Evolutionary conservation across 2,113 vertebrate species (phyloP).

Genomic region (Forbesichthys papilliferus): DNA sequence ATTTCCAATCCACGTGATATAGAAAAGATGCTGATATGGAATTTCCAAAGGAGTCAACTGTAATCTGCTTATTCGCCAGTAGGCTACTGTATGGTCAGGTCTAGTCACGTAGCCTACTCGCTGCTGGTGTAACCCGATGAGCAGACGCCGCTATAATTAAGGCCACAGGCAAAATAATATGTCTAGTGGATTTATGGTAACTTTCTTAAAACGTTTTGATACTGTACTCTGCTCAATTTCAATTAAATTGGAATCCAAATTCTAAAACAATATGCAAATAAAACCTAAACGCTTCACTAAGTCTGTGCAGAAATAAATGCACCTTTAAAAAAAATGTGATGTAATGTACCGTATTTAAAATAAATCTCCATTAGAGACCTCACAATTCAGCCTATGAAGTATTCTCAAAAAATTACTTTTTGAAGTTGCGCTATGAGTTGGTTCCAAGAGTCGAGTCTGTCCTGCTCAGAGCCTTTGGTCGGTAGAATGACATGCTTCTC

Average conservation of each 20-base stretch:
- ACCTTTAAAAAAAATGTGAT: no score
- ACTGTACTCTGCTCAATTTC: not conserved
- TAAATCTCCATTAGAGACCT: no score
- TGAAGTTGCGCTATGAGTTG: slow-evolving; percentile 15
- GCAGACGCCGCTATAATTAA: slow-evolving; percentile 40
- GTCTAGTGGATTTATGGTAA: not conserved
- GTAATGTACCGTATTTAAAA: no score
- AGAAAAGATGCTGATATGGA: slow-evolving; percentile 39
- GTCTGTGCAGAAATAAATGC: not conserved
- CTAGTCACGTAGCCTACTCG: slow-evolving; percentile 53
- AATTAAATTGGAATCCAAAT: not conserved
- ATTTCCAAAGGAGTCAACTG: slow-evolving; percentile 27
- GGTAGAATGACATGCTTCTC: slow-evolving; percentile 54
- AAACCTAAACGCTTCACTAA: not conserved
- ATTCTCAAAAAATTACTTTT: no score
- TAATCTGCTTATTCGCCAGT: slow-evolving; percentile 27
- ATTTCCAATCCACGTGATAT: slow-evolving; percentile 28
- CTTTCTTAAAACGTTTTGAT: not conserved
- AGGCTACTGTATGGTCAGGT: slow-evolving; percentile 12
- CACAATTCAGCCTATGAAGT: no score
- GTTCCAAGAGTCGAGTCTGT: slow-evolving; percentile 14
- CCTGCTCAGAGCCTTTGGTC: slow-evolving; percentile 48
- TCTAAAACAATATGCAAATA: not conserved
- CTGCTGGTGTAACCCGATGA: slow-evolving; percentile 57
- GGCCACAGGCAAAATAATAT: slow-evolving; percentile 3